phyloP scores from a whole-genome alignment of 2,113 vertebrate species.

The Carassius carassius region DNA sequence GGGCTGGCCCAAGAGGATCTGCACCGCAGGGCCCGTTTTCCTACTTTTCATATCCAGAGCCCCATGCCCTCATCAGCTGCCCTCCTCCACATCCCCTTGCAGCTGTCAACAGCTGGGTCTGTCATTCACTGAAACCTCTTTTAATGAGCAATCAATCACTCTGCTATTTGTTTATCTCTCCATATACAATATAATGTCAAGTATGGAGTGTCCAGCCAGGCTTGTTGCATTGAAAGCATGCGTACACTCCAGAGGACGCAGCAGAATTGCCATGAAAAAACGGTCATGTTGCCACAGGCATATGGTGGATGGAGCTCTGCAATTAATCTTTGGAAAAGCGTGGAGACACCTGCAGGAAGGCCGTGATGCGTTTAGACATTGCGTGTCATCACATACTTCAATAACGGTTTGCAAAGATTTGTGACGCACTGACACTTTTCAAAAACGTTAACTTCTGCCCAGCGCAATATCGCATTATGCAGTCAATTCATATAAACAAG shows the following conservation, averaged over 20 bases:
- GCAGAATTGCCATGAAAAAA: not conserved
- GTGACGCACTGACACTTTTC: slow-evolving; percentile 7
- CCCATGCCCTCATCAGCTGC: slow-evolving; percentile 35
- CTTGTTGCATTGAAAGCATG: slow-evolving; percentile 21
- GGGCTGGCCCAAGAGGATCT: slow-evolving; percentile 67
- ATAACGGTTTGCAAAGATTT: slow-evolving; percentile 61
- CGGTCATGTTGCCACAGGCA: not conserved
- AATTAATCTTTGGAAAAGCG: slow-evolving; percentile 42
- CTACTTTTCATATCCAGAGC: slow-evolving; percentile 57
- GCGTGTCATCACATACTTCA: slow-evolving; percentile 70
- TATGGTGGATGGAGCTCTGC: not conserved
- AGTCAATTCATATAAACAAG: not conserved
- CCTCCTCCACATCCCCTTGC: slow-evolving; percentile 28
- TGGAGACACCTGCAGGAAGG: slow-evolving; percentile 62
- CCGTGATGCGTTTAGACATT: slow-evolving; percentile 58
- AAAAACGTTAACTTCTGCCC: not conserved
- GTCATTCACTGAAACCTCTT: slow-evolving; percentile 60
- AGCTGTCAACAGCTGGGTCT: slow-evolving; percentile 62
- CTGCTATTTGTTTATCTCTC: slow-evolving; percentile 53
- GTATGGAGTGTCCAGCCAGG: slow-evolving; percentile 30
- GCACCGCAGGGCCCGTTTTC: slow-evolving; percentile 52
- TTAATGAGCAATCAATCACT: slow-evolving; percentile 57
- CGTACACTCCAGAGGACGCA: not conserved
- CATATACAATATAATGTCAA: slow-evolving; percentile 46
- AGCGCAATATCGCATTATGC: not conserved